Evolutionary conservation across 2,113 vertebrate species (phyloP).

Genomic region (Melanostigma gelatinosum): DNA sequence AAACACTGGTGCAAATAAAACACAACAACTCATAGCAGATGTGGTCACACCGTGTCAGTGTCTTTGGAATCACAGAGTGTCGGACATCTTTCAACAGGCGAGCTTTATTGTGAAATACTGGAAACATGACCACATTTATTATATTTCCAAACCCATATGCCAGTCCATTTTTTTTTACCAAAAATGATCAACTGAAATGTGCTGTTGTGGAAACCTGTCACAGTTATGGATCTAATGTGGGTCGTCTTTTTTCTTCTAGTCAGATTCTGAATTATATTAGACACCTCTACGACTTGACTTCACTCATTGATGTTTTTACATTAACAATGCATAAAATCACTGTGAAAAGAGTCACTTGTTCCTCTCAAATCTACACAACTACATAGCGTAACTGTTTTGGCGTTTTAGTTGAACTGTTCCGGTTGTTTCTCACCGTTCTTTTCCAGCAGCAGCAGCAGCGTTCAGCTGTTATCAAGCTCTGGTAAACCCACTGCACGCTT

Average conservation of each 20-base stretch:
- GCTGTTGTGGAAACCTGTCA: not conserved
- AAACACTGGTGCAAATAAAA: not conserved
- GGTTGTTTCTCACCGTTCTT: not conserved
- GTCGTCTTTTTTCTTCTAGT: not conserved
- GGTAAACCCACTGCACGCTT: not conserved
- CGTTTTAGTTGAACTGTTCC: not conserved
- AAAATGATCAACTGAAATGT: not conserved
- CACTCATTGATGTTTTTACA: not conserved
- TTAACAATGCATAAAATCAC: not conserved
- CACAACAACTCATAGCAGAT: not conserved
- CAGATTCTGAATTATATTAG: not conserved
- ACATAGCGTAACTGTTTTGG: not conserved
- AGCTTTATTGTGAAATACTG: constrained; percentile 12
- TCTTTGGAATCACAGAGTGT: not conserved
- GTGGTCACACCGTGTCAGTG: not conserved
- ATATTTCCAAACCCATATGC: not conserved
- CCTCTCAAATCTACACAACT: too few species aligned
- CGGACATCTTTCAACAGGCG: not conserved
- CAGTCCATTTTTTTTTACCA: not conserved
- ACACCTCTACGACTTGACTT: not conserved
- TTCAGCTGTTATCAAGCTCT: not conserved
- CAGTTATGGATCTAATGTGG: not conserved
- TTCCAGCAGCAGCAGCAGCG: not conserved
- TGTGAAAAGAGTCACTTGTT: not conserved
- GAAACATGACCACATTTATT: not conserved